Conservation (phyloP, 2,113 vertebrate genomes). For the Plestiodon gilberti region DNA sequence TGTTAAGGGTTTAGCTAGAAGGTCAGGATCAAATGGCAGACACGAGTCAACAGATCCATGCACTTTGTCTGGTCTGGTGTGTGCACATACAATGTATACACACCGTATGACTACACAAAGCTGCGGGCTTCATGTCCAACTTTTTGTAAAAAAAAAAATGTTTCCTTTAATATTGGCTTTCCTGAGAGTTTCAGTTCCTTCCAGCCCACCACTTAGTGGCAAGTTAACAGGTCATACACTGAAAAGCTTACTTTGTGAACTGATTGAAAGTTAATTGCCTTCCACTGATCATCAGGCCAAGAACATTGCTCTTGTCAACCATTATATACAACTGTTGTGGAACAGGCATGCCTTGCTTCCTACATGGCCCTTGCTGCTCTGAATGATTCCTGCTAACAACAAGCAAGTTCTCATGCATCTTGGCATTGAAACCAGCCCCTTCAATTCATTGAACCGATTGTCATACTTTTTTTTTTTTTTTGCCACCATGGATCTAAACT, state of each 20-base stretch:
- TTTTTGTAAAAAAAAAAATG: not conserved
- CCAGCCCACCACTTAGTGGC: not conserved
- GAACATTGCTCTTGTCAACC: constrained; percentile 17
- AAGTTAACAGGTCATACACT: constrained; percentile 19
- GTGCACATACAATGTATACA: not conserved
- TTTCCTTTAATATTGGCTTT: not conserved
- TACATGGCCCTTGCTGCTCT: constrained; percentile 10
- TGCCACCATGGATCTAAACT: constrained; percentile 10
- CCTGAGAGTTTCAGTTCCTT: not conserved
- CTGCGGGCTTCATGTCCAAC: not conserved
- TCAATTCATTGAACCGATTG: constrained; percentile 1
- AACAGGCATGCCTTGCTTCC: constrained; percentile 51
- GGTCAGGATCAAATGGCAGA: not conserved
- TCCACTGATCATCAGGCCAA: constrained; percentile 33
- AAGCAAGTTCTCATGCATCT: constrained; percentile 18
- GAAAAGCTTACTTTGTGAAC: constrained; percentile 55
- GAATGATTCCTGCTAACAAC: constrained; percentile 13
- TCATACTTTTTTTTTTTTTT: not conserved
- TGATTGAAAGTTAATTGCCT: not conserved
- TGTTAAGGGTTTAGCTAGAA: not conserved
- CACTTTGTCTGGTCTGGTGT: not conserved
- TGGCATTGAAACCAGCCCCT: constrained; percentile 9
- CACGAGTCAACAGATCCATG: not conserved
- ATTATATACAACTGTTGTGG: constrained; percentile 27
- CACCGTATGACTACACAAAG: not conserved